Conservation (phyloP, 2,797 vertebrate genomes). For the Hypotaenidia okinawae region DNA sequence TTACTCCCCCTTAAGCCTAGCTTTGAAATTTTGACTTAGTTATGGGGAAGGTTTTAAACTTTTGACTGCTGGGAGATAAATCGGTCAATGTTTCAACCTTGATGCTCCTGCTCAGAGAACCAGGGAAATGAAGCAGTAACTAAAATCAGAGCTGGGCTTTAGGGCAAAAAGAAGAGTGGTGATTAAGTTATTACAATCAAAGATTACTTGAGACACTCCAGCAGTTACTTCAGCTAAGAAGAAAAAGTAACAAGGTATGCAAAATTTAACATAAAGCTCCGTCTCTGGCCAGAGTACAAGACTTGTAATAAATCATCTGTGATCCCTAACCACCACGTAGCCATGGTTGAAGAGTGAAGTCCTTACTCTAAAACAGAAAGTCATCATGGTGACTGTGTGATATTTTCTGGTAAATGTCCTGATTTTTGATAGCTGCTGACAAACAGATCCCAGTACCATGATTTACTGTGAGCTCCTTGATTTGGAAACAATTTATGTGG, state of each 20-base stretch:
- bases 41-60: not conserved
- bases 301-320: not conserved
- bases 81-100: not conserved
- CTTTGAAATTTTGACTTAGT: not conserved
- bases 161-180: not conserved
- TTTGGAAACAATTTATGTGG: not conserved
- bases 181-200: not conserved
- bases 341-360: not conserved
- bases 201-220: not conserved
- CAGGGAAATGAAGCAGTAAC: not conserved
- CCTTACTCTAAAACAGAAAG: not conserved
- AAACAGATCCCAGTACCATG: not conserved
- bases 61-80: not conserved
- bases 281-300: not conserved
- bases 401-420: not conserved
- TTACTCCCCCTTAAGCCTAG: not conserved
- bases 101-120: not conserved
- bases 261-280: not conserved
- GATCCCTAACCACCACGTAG: not conserved
- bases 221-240: not conserved
- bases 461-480: not conserved
- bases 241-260: not conserved
- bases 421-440: not conserved
- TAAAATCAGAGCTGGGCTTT: not conserved
- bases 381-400: not conserved